A percentile compares a stretch with the other conserved stretches of the same genome.
phyloP scores from a whole-genome alignment of 2,797 vertebrate species.

The Tokudaia tokunoshimensis region DNA sequence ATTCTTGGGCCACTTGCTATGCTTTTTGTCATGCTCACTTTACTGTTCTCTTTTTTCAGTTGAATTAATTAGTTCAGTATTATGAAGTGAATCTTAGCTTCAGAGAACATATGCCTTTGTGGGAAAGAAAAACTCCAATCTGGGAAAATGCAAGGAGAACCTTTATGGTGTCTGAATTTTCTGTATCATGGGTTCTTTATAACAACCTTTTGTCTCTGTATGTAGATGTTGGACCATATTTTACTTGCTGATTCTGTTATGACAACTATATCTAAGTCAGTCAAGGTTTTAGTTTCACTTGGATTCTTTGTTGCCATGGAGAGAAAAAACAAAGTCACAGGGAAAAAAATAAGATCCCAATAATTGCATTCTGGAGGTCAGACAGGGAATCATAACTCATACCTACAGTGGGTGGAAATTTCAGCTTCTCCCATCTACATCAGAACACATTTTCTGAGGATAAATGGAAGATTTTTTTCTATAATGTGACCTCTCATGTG shows the following conservation, averaged over 20 bases:
- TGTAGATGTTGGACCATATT: constrained; percentile 34
- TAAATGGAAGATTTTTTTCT: neutral
- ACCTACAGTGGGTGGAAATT: neutral
- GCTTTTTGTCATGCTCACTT: neutral
- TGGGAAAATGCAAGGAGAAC: constrained; percentile 30
- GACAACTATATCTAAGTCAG: neutral
- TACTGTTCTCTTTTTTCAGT: constrained; percentile 8
- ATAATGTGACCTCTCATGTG: neutral
- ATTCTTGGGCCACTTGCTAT: neutral
- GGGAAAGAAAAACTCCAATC: constrained; percentile 50
- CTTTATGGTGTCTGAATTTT: neutral
- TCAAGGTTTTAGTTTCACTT: neutral
- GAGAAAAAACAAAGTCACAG: neutral
- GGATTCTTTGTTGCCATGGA: constrained; percentile 6
- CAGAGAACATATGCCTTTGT: constrained; percentile 12
- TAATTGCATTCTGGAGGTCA: neutral
- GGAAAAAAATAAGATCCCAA: neutral
- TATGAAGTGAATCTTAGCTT: constrained; percentile 63
- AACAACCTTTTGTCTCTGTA: neutral
- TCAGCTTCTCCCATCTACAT: neutral
- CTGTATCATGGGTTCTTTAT: neutral
- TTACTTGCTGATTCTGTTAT: constrained; percentile 15
- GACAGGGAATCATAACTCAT: constrained; percentile 20
- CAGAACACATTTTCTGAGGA: neutral
- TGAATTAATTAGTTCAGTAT: constrained; percentile 43